phyloP scores from a whole-genome alignment of 2,888 invertebrate genomes.

The Polietes domitor region DNA sequence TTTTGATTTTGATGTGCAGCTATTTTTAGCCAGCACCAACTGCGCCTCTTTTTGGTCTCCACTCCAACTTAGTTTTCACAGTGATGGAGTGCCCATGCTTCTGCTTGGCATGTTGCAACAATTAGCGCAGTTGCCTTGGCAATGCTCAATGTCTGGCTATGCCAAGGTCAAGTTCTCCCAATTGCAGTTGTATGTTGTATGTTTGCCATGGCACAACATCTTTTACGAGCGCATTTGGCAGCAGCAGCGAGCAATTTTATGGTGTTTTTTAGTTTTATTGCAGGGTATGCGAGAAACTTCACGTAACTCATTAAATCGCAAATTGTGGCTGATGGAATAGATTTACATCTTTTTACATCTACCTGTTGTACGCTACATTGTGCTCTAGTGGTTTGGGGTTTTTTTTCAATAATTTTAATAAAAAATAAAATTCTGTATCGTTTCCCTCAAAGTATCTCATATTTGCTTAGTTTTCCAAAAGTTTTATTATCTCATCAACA shows the following conservation, averaged over 20 bases:
- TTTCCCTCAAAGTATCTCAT: no score
- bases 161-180: constrained; percentile 62
- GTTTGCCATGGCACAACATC: constrained; percentile 34
- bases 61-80: background rate
- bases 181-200: constrained; percentile 64
- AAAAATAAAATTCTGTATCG: no score
- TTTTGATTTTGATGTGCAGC: background rate
- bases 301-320: constrained; percentile 10
- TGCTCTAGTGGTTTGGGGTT: no score
- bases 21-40: background rate
- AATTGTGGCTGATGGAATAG: background rate
- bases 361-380: background rate
- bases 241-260: background rate
- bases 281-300: background rate
- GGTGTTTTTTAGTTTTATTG: constrained; percentile 4
- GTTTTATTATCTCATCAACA: no score
- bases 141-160: constrained; percentile 58
- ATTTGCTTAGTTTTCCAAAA: no score
- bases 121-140: constrained; percentile 66
- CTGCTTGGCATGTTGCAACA: constrained; percentile 61
- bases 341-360: background rate
- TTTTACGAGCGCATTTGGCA: background rate
- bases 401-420: no score
- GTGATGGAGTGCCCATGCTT: constrained; percentile 26
- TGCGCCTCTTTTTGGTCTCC: background rate